Evolutionary conservation across 2,113 vertebrate genomes (phyloP).

Genomic region (Phylloscopus trochiloides): DNA sequence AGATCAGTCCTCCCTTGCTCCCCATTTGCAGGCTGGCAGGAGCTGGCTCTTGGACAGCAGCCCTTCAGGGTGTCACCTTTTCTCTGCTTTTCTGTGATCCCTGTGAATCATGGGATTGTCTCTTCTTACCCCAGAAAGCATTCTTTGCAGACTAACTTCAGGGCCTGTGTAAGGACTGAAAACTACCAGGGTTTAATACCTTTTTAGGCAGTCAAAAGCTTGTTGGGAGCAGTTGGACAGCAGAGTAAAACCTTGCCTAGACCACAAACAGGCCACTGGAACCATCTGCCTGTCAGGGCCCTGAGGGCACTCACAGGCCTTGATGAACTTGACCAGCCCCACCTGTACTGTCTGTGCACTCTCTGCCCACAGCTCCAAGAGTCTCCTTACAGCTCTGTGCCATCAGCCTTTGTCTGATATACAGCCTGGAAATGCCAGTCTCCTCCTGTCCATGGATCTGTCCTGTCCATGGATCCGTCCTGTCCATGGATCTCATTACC

Average conservation of each 20-base stretch:
- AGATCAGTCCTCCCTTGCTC: not conserved
- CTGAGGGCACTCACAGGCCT: not conserved
- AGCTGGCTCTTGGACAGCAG: not conserved
- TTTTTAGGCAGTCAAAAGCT: not conserved
- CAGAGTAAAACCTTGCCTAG: not conserved
- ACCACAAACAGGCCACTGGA: not conserved
- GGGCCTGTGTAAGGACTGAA: rapidly evolving
- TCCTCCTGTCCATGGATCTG: not conserved
- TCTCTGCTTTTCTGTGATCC: not conserved
- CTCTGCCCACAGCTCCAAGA: not conserved
- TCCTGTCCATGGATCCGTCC: not conserved
- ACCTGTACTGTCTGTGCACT: not conserved
- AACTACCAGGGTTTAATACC: not conserved
- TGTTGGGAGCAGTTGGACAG: not conserved
- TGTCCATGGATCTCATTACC: not conserved
- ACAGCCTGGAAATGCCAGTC: rapidly evolving
- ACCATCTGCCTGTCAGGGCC: not conserved
- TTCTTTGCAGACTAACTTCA: not conserved
- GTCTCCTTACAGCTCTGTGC: not conserved
- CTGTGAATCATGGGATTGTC: not conserved
- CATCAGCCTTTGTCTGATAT: not conserved
- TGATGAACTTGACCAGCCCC: not conserved
- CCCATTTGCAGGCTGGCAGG: not conserved
- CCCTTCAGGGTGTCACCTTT: not conserved
- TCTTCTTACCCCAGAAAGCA: not conserved